phyloP scores from a whole-genome alignment of 2,888 invertebrate species.

The Athripsodes cinereus region DNA sequence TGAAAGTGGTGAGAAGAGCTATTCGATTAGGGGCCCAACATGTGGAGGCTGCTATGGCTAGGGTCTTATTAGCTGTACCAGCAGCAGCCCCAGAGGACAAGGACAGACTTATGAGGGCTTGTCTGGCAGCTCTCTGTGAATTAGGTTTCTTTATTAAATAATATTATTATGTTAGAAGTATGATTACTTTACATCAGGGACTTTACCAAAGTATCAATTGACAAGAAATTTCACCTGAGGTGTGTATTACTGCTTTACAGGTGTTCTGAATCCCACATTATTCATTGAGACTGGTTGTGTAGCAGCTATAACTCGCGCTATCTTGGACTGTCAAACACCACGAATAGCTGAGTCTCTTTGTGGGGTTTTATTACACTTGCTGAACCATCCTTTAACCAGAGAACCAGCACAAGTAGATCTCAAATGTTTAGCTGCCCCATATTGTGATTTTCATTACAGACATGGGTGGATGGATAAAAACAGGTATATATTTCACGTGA shows the following conservation, averaged over 20 bases:
- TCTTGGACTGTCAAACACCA: slow-evolving; percentile 80
- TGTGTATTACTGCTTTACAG: slow-evolving; percentile 44
- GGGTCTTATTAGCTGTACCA: slow-evolving; percentile 47
- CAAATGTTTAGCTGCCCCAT: slow-evolving; percentile 84
- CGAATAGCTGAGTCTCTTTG: slow-evolving; percentile 87
- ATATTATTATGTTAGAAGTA: too few relatives aligned
- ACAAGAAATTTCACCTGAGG: too few relatives aligned
- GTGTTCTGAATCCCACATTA: slow-evolving; percentile 74
- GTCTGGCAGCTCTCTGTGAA: slow-evolving; percentile 84
- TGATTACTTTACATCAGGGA: too few relatives aligned
- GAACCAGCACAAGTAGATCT: slow-evolving; percentile 71
- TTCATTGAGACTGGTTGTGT: slow-evolving; percentile 80
- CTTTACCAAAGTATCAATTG: too few relatives aligned
- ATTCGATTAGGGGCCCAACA: slow-evolving; percentile 40
- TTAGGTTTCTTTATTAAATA: too few relatives aligned
- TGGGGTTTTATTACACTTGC: slow-evolving; percentile 76
- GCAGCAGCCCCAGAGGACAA: slow-evolving; percentile 75
- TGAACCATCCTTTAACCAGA: slow-evolving; percentile 79
- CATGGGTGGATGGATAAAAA: slow-evolving; percentile 65
- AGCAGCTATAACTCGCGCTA: slow-evolving; percentile 71
- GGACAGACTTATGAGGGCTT: slow-evolving; percentile 78
- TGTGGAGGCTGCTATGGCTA: slow-evolving; percentile 20
- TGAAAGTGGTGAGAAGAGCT: slow-evolving; percentile 69
- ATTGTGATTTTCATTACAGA: slow-evolving; percentile 84
- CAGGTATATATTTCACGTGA: too few relatives aligned